Evolutionary conservation across 2,113 vertebrate species (phyloP), one percentile per base, ranked within the genome.

Genomic region (Heteronetta atricapilla): DNA sequence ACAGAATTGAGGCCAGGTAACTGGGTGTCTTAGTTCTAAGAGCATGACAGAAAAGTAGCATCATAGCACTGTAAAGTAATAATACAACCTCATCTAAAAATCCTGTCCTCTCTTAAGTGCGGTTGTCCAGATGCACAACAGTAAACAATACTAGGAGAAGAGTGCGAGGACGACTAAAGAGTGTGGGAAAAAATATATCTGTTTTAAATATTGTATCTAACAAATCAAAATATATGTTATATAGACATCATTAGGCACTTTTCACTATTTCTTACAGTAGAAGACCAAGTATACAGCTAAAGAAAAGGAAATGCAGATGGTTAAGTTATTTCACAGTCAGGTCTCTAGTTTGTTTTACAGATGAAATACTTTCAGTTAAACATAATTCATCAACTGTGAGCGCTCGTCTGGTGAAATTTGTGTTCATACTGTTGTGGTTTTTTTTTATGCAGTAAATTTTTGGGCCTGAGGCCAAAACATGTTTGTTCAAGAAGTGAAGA

Each of bases 331-430:
- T 84, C 68, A 53, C 78, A 46, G 52, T 87, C 59, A 90, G 55
- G 48, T 85, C 73, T 90, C 53, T 81, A 68, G 64, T 93, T 95
- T 96, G 38, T 94, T 94, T 85, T 90, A 88, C 67, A 89, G 60
- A 66, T 88, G 16, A 91, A 90, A 81, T 84, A 86, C 75, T 87
- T 92, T 78, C 48, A 81, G 42, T 76, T 91, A 76, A 82, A 82
- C 6, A 4, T 88, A 91, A 84, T 83, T 89, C 68, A 81, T 92
- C 91, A 86, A 46, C 55, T 86, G 25, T 64, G 64, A 92, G 56
- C 2, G 1, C 67, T 96, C 1, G 0, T 50, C 31, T 84, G 76
- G 86, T 90, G 73, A 70, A 86, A 77, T 82, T 78, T 82, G 50
- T 89, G 64, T 91, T 90, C 66, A 5, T 94, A 63, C 40, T 46